Conservation (phyloP, 2,888 invertebrate genomes). For the Prosapia bicincta region DNA sequence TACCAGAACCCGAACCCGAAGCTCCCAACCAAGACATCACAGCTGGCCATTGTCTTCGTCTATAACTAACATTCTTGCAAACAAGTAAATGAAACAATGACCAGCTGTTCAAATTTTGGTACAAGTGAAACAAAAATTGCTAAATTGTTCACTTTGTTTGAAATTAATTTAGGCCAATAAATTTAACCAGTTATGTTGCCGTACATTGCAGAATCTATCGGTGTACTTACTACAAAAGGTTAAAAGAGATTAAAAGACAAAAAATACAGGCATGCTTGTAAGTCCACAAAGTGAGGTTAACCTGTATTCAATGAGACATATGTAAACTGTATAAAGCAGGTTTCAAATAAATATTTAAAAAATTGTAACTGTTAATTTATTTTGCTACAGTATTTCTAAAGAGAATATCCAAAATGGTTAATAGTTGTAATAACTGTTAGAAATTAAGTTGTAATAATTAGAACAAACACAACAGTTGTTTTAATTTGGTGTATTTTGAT, state of each 20-base stretch:
- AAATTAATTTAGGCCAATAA: not conserved
- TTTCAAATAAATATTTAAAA: too few relatives aligned
- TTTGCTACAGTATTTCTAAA: too few relatives aligned
- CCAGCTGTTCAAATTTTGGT: not conserved
- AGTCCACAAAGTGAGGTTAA: not conserved
- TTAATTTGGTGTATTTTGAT: too few relatives aligned
- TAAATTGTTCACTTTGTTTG: not conserved
- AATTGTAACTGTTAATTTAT: too few relatives aligned
- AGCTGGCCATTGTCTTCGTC: not conserved
- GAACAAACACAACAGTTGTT: too few relatives aligned
- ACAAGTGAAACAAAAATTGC: not conserved
- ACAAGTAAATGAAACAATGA: not conserved
- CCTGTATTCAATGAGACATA: too few relatives aligned
- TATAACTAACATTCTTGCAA: not conserved
- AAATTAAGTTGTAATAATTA: too few relatives aligned
- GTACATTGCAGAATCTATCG: not conserved
- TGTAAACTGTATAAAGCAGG: too few relatives aligned
- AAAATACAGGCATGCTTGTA: not conserved
- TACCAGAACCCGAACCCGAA: slow-evolving; percentile 5
- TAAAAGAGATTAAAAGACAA: not conserved
- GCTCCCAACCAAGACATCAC: not conserved
- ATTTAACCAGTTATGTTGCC: not conserved
- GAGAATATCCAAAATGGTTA: too few relatives aligned
- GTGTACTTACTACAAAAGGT: not conserved
- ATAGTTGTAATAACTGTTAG: too few relatives aligned